Percentiles rank a stretch among this genome's conserved stretches.
These are phyloP conservation scores for Pasiphila rectangulata DNA, from an alignment of 2,888 invertebrate genomes.

Conservation along the genomic window DNA sequence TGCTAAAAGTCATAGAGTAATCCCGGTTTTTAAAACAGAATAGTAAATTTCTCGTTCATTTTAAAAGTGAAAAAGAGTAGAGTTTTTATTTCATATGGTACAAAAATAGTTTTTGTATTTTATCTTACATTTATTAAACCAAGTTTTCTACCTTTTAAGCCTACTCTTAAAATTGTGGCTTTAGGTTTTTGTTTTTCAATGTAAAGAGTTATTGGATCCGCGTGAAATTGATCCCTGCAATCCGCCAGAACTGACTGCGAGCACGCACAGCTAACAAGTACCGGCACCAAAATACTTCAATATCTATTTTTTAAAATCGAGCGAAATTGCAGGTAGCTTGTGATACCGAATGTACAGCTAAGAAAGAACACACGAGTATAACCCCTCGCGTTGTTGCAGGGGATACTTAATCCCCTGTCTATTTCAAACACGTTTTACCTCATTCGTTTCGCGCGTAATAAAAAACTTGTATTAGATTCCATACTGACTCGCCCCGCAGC, in stretches of 20 bases:
- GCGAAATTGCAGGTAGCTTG: conserved; percentile 4
- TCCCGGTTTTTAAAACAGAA: no score
- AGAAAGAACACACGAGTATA: conserved; percentile 31
- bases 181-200: conserved; percentile 31
- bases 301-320: conserved; percentile 4
- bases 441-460: conserved; percentile 75
- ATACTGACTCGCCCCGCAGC: conserved; percentile 38
- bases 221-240: conserved; percentile 67
- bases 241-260: conserved; percentile 52
- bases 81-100: neutral
- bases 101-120: neutral
- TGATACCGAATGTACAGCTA: conserved; percentile 8
- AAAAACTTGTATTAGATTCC: conserved; percentile 78
- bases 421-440: conserved; percentile 80
- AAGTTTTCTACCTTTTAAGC: neutral
- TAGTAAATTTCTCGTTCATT: no score
- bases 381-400: conserved; percentile 56
- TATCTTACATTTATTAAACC: no score
- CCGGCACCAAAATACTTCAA: conserved; percentile 17
- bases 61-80: no score
- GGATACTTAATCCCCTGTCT: conserved; percentile 79
- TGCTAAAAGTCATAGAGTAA: no score
- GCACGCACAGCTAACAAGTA: conserved; percentile 55
- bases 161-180: conserved; percentile 21
- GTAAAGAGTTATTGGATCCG: conserved; percentile 70